Conservation (phyloP, 2,113 vertebrate species). For the Hoplias malabaricus region DNA sequence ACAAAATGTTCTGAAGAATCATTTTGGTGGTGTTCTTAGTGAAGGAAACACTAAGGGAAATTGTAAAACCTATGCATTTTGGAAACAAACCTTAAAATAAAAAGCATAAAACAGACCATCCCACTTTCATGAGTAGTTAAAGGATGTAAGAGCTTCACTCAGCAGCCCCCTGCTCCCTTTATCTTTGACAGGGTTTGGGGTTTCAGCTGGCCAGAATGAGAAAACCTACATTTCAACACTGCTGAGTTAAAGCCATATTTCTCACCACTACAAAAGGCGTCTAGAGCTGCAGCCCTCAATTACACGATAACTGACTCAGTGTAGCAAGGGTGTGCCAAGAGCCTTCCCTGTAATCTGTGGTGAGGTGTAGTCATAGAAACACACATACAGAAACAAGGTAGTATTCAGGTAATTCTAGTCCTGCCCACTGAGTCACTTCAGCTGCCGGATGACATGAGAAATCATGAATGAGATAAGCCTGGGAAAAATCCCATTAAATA, state of each 20-base stretch:
- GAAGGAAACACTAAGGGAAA: background rate
- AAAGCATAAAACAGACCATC: background rate
- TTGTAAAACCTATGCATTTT: background rate
- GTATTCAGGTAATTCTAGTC: constrained; percentile 54
- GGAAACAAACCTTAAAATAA: background rate
- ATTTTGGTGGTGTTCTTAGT: too few species aligned
- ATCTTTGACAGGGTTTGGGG: constrained; percentile 27
- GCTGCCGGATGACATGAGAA: constrained; percentile 44
- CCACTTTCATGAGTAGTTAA: background rate
- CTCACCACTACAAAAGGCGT: constrained; percentile 50
- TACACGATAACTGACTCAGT: constrained; percentile 68
- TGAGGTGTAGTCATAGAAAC: constrained; percentile 65
- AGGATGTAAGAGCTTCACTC: background rate
- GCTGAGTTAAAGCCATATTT: constrained; percentile 37
- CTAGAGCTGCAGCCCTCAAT: constrained; percentile 63
- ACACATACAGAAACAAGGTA: constrained; percentile 58
- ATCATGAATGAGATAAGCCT: constrained; percentile 6
- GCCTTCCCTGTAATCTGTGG: constrained; percentile 75
- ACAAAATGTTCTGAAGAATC: too few species aligned
- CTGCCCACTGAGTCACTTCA: constrained; percentile 48
- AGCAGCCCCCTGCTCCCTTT: background rate
- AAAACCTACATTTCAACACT: constrained; percentile 27
- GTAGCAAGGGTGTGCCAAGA: constrained; percentile 65
- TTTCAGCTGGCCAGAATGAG: constrained; percentile 23
- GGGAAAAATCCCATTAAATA: background rate